Conservation (phyloP, 2,113 vertebrate genomes). For the Pachyramphus minor region DNA sequence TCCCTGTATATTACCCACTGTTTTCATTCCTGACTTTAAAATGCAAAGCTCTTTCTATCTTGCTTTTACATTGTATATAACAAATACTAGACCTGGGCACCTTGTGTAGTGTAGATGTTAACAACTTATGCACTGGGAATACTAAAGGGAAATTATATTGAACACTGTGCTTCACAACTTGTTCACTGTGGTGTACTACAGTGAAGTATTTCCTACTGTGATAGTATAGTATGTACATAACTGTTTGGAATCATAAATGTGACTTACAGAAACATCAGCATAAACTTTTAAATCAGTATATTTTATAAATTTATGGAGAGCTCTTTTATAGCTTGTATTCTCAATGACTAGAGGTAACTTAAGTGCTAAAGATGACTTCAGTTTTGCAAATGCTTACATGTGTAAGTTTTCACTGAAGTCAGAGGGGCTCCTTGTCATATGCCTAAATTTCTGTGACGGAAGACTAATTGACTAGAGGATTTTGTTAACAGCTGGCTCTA, state of each 20-base stretch:
- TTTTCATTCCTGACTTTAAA: conserved; percentile 44
- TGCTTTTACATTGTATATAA: conserved; percentile 49
- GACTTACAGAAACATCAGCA: conserved; percentile 67
- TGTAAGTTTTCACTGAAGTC: conserved; percentile 24
- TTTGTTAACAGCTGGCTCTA: conserved; percentile 59
- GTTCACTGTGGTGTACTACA: conserved; percentile 69
- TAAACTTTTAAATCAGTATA: conserved; percentile 66
- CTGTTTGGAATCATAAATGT: conserved; percentile 65
- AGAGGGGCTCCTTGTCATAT: not conserved
- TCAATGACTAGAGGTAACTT: conserved; percentile 31
- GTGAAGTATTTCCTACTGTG: conserved; percentile 65
- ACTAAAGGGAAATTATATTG: conserved; percentile 58
- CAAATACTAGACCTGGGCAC: conserved; percentile 45
- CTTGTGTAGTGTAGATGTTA: conserved; percentile 26
- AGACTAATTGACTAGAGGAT: conserved; percentile 11
- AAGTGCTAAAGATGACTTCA: conserved; percentile 43
- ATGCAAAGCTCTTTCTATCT: conserved; percentile 45
- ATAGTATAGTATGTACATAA: conserved; percentile 67
- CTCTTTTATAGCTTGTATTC: conserved; percentile 70
- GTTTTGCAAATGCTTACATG: conserved; percentile 17
- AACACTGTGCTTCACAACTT: conserved; percentile 74
- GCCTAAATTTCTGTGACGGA: conserved; percentile 16
- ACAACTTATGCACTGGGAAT: conserved; percentile 54
- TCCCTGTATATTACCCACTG: conserved; percentile 61
- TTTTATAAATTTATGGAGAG: conserved; percentile 73